A percentile compares a stretch with the other conserved stretches of the same genome.
Conservation (phyloP, 2,888 invertebrate genomes). For the Carcina quercana region DNA sequence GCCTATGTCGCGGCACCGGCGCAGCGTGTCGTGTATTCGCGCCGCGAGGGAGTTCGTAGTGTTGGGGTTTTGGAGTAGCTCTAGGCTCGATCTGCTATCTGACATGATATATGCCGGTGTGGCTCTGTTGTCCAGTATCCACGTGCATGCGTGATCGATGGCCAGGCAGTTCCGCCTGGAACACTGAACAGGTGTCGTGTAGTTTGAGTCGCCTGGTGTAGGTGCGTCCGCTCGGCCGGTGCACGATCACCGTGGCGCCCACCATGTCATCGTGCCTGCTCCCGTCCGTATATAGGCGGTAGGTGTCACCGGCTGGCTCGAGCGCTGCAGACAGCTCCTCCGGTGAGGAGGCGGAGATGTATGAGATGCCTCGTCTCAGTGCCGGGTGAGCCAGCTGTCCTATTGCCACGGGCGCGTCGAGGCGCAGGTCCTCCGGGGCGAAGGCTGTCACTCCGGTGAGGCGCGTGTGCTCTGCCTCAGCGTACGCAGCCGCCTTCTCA, state of each 20-base stretch:
- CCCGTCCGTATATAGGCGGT: constrained; percentile 14
- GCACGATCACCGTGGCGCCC: constrained; percentile 7
- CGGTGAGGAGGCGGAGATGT: too few species aligned
- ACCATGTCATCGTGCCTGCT: constrained; percentile 10
- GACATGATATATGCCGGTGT: constrained; percentile 1
- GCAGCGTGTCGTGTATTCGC: not conserved
- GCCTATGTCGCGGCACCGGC: not conserved
- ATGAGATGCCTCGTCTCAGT: too few species aligned
- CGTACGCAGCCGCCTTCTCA: constrained; percentile 4
- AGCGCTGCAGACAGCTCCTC: too few species aligned
- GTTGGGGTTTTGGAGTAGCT: constrained; percentile 1
- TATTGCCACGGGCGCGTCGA: not conserved
- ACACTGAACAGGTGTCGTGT: constrained; percentile 12
- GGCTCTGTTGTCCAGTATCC: not conserved
- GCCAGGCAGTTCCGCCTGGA: constrained; percentile 14
- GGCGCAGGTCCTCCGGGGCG: constrained; percentile 4
- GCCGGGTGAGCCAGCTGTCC: constrained; percentile 3
- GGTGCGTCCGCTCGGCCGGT: not conserved
- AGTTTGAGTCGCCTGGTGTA: constrained; percentile 9
- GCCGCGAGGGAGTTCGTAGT: not conserved
- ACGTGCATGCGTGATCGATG: constrained; percentile 1
- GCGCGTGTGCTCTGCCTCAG: not conserved
- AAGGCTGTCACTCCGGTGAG: not conserved
- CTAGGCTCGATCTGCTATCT: constrained; percentile 5
- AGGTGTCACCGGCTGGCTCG: too few species aligned